A percentile compares a stretch with the other conserved stretches of the same genome.
Evolutionary conservation across 2,113 vertebrate species (phyloP).

Genomic region (Anguilla rostrata): DNA sequence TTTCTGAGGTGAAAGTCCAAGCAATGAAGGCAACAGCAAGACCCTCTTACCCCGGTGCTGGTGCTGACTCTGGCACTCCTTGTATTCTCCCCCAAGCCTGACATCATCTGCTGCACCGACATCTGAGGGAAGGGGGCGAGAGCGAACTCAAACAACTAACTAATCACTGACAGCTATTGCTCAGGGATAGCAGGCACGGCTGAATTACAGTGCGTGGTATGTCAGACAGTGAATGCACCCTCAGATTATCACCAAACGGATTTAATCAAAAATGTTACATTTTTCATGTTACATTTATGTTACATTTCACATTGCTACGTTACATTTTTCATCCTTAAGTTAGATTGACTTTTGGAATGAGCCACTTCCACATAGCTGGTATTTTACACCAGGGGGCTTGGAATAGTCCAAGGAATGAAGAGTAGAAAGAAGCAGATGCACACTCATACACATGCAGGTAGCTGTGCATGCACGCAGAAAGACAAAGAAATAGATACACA

Average conservation of each 20-base stretch:
- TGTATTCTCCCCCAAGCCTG: slow-evolving; percentile 72
- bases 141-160: not conserved
- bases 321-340: not conserved
- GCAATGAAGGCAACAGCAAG: not conserved
- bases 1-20: not conserved
- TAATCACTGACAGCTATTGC: not conserved
- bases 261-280: not conserved
- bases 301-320: too few species aligned
- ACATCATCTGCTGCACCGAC: slow-evolving; percentile 77
- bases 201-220: not conserved
- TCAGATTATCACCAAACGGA: not conserved
- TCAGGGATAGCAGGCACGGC: not conserved
- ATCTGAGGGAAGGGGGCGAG: slow-evolving; percentile 48
- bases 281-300: too few species aligned
- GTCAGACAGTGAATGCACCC: not conserved
- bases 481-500: too few species aligned
- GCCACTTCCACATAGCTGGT: not conserved
- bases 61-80: slow-evolving; percentile 71
- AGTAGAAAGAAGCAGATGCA: not conserved
- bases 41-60: slow-evolving; percentile 66
- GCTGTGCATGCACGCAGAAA: not conserved
- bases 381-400: not conserved
- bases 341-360: not conserved
- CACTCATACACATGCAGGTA: not conserved
- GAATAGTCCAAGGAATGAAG: not conserved